Conservation (phyloP, 2,797 vertebrate species). For the Parauchenoglanis punctatus region DNA sequence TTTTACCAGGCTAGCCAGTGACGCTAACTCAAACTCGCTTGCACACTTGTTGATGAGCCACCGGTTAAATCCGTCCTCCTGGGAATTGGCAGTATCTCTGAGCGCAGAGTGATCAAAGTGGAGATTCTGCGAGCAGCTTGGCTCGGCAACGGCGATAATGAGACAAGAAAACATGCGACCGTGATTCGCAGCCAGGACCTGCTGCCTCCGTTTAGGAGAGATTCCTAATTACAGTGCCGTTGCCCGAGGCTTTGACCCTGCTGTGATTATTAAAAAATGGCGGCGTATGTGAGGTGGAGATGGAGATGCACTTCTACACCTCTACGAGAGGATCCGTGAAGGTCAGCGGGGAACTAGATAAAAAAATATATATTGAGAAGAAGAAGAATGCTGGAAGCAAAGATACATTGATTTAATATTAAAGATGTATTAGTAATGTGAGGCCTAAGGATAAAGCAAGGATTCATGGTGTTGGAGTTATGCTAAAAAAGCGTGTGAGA, state of each 20-base stretch:
- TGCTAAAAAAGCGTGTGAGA: conserved; percentile 9
- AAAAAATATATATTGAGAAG: not conserved
- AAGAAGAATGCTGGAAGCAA: conserved; percentile 29
- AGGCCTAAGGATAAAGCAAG: conserved; percentile 35
- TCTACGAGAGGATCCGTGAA: conserved; percentile 57
- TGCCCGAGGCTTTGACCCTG: conserved; percentile 61
- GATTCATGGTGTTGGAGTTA: conserved; percentile 14
- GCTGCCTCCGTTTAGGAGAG: conserved; percentile 55
- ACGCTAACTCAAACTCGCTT: conserved; percentile 15
- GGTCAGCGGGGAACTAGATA: conserved; percentile 59
- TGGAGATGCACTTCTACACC: conserved; percentile 12
- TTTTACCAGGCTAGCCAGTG: not conserved
- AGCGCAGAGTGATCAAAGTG: conserved; percentile 48
- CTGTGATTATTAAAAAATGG: conserved; percentile 64
- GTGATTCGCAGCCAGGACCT: conserved; percentile 38
- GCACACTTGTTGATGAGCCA: conserved; percentile 54
- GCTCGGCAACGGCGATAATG: conserved; percentile 45
- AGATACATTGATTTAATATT: conserved; percentile 53
- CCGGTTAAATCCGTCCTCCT: conserved; percentile 46
- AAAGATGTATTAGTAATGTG: conserved; percentile 59
- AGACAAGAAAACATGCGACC: conserved; percentile 51
- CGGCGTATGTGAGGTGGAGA: conserved; percentile 2
- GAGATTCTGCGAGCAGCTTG: conserved; percentile 34
- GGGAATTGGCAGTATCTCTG: conserved; percentile 42
- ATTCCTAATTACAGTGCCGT: conserved; percentile 64